Evolutionary conservation across 2,797 vertebrate genomes (phyloP).

Genomic region (Rachycentron canadum): DNA sequence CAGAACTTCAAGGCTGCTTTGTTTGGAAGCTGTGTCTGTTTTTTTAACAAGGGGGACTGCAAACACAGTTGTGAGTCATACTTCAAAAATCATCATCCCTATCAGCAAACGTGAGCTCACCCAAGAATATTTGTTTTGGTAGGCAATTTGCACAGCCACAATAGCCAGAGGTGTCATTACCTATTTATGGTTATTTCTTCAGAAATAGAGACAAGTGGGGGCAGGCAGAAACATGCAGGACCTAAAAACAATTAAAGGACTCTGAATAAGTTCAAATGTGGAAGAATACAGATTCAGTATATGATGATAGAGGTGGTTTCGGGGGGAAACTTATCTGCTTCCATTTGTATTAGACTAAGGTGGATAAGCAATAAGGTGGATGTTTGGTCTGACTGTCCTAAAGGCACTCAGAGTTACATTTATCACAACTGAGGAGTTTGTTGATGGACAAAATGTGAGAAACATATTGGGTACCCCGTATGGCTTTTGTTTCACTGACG

Average conservation of each 20-base stretch:
- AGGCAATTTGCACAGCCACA: conserved; percentile 26
- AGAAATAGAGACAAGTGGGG: conserved; percentile 15
- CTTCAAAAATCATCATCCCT: conserved; percentile 65
- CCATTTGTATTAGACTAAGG: not conserved
- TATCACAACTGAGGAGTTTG: not conserved
- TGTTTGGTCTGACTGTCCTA: not conserved
- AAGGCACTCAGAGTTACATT: conserved; percentile 2
- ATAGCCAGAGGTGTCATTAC: conserved; percentile 31
- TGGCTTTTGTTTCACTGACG: not conserved
- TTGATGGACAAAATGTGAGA: not conserved
- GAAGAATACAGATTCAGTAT: not conserved
- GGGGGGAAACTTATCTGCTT: not conserved
- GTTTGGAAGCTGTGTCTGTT: conserved; percentile 79
- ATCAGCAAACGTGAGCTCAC: conserved; percentile 65
- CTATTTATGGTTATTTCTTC: conserved; percentile 68
- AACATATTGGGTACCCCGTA: not conserved
- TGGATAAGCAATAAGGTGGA: conserved; percentile 1
- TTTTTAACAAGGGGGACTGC: conserved; percentile 75
- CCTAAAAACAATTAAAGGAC: not conserved
- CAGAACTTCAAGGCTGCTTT: conserved; percentile 75
- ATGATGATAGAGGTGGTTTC: conserved; percentile 9
- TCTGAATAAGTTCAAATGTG: conserved; percentile 1
- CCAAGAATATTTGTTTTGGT: conserved; percentile 51
- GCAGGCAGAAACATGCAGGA: conserved; percentile 9
- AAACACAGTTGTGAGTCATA: conserved; percentile 76